phyloP scores from a whole-genome alignment of 2,797 vertebrate species.

The Tachyglossus aculeatus region DNA sequence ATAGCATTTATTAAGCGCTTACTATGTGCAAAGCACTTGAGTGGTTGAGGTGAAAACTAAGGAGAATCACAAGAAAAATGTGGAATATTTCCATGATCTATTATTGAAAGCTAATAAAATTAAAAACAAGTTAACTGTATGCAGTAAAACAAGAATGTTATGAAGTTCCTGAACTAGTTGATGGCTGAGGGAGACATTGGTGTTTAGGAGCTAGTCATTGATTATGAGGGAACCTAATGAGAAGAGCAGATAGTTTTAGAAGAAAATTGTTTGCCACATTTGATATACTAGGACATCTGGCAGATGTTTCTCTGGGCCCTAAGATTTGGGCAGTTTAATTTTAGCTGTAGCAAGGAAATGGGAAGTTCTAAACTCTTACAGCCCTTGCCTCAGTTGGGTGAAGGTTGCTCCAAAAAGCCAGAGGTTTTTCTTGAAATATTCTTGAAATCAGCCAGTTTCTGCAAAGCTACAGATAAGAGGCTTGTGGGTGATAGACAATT shows the following conservation, averaged over 20 bases:
- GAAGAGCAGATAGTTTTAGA: constrained; percentile 53
- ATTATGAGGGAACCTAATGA: constrained; percentile 54
- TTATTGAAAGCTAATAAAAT: constrained; percentile 8
- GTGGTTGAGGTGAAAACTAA: constrained; percentile 34
- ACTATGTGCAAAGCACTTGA: too few species aligned
- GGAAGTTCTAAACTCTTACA: constrained; percentile 71
- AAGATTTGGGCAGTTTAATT: constrained; percentile 76
- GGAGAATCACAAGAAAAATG: constrained; percentile 20
- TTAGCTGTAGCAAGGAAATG: constrained; percentile 75
- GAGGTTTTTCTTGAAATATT: constrained; percentile 45
- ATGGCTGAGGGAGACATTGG: constrained; percentile 36
- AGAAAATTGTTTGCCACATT: constrained; percentile 53
- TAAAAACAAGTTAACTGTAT: background rate
- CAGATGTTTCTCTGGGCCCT: constrained; percentile 71
- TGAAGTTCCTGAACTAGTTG: constrained; percentile 31
- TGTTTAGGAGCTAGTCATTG: constrained; percentile 55
- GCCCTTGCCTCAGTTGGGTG: constrained; percentile 62
- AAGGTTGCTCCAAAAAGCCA: constrained; percentile 60
- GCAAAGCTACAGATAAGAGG: constrained; percentile 6
- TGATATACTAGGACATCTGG: constrained; percentile 70
- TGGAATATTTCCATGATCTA: background rate
- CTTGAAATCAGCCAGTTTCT: background rate
- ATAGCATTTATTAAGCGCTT: too few species aligned
- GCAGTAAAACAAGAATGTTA: background rate
- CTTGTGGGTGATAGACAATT: constrained; percentile 13